phyloP scores from a whole-genome alignment of 2,797 vertebrate species.

The Lagodon rhomboides region DNA sequence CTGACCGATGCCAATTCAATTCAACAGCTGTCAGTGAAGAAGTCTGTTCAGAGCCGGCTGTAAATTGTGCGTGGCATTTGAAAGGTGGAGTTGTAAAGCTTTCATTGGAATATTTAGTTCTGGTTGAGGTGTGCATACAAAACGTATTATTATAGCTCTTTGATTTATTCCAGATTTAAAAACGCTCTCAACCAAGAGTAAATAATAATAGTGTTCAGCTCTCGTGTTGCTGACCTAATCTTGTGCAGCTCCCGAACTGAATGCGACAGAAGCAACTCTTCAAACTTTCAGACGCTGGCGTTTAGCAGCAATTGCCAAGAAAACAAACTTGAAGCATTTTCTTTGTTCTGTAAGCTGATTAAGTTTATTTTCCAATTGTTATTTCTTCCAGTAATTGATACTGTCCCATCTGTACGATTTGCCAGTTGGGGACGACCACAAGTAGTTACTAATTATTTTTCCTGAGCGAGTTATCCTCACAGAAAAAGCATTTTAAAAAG shows the following conservation, averaged over 20 bases:
- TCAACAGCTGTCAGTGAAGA: constrained; percentile 64
- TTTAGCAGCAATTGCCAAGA: constrained; percentile 22
- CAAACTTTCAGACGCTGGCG: constrained; percentile 18
- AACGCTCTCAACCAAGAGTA: constrained; percentile 15
- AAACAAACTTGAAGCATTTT: constrained; percentile 17
- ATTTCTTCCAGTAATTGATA: constrained; percentile 37
- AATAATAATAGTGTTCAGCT: constrained; percentile 33
- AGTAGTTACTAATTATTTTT: constrained; percentile 30
- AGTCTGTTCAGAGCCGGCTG: constrained; percentile 31
- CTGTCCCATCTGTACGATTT: neutral
- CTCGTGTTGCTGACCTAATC: constrained; percentile 33
- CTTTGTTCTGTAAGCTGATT: constrained; percentile 33
- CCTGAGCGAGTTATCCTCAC: constrained; percentile 10
- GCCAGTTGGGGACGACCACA: constrained; percentile 2
- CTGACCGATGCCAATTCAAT: constrained; percentile 52
- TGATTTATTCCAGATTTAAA: constrained; percentile 45
- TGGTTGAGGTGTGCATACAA: constrained; percentile 54
- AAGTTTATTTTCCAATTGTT: constrained; percentile 44
- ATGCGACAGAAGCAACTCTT: constrained; percentile 22
- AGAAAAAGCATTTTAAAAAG: constrained; percentile 12
- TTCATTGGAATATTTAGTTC: constrained; percentile 57
- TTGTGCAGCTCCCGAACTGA: constrained; percentile 8
- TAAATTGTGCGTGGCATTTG: constrained; percentile 55
- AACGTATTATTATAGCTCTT: constrained; percentile 45
- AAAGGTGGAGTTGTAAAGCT: constrained; percentile 55